Base-by-base conservation (phyloP, 2,888 invertebrate genomes). In the Meganola albula region DNA sequence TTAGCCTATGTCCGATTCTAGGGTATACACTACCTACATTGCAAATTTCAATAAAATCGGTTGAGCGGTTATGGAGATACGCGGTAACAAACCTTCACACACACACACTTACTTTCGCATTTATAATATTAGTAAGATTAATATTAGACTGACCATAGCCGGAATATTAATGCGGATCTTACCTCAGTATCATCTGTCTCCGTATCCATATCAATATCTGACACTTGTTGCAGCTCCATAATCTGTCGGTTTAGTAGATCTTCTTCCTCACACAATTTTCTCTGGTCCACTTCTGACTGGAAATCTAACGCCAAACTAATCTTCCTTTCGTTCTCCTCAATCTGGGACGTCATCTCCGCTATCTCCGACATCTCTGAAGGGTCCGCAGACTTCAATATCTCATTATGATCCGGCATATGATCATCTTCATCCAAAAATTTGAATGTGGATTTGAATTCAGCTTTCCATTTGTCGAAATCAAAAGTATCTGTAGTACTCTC, bases 181-280 rank as follows among this genome's bases (percentile, higher is more conserved):
- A 86, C 87, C 73, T 90, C 90, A 4, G 92, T 92, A 52, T 93
- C 94, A 66, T 94, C 94, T 0, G 93, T 94, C 71, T 94, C 94
- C 0, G 93, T 93, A 47, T 94, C 94, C 24, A 93, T 84, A 56
- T 93, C 93, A 27, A 93, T 90, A 54, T 91, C 93, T 0, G 91
- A 90, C 26, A 90, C 90, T 51, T 89, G 88, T 48, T 91, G 92
- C 44, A 93, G 66, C 64, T 93, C 92, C 51, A 91, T 88, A 32
- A 93, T 93, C 70, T 93, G 93, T 24, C 92, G 88, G 47, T 93
- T 92, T 27, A 94, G 58, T 2, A 90, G 83, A 42, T 92, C 93
- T 55, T 94, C 93, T 53, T 93, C 93, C 44, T 93, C 93, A 2
- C 91, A 90, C 12, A 94, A 62, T 56, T 92, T 90, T 42, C 90